These are phyloP conservation scores for Drosophila lacertosa DNA, from an alignment of 1,140 invertebrate species.

Conservation along the genomic window DNA sequence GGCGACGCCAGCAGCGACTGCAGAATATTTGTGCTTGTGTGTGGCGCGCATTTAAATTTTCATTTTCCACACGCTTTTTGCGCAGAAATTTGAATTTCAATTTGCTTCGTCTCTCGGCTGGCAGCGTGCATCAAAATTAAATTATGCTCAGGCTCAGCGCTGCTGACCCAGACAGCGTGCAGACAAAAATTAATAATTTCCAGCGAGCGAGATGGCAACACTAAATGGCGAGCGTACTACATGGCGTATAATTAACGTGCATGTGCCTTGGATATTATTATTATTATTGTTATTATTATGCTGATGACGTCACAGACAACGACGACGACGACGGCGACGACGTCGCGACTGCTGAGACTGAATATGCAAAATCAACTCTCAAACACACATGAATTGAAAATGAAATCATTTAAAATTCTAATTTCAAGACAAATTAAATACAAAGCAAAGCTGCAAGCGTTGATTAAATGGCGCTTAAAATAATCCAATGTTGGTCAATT, in stretches of 20 bases:
- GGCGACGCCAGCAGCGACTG: conserved; percentile 27
- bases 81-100: conserved; percentile 78
- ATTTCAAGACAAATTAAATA: conserved; percentile 81
- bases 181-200: conserved; percentile 80
- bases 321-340: conserved; percentile 43
- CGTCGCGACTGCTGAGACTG: conserved; percentile 17
- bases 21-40: conserved; percentile 41
- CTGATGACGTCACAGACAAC: conserved; percentile 68
- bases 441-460: conserved; percentile 69
- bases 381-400: conserved; percentile 47
- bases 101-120: conserved; percentile 51
- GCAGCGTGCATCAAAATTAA: conserved; percentile 75
- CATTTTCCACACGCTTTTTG: conserved; percentile 64
- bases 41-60: conserved; percentile 77
- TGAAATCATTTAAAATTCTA: conserved; percentile 80
- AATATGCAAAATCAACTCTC: conserved; percentile 69
- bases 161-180: conserved; percentile 78
- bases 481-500: conserved; percentile 62
- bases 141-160: conserved; percentile 73
- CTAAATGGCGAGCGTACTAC: conserved; percentile 59
- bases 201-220: conserved; percentile 42
- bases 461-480: conserved; percentile 79
- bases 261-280: conserved; percentile 71
- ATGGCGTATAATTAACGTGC: conserved; percentile 81
- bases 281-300: no score